Percentiles rank a stretch among this genome's conserved stretches.
These are phyloP conservation scores for Ostrea edulis DNA, from an alignment of 1,140 invertebrate genomes.

Conservation along the genomic window DNA sequence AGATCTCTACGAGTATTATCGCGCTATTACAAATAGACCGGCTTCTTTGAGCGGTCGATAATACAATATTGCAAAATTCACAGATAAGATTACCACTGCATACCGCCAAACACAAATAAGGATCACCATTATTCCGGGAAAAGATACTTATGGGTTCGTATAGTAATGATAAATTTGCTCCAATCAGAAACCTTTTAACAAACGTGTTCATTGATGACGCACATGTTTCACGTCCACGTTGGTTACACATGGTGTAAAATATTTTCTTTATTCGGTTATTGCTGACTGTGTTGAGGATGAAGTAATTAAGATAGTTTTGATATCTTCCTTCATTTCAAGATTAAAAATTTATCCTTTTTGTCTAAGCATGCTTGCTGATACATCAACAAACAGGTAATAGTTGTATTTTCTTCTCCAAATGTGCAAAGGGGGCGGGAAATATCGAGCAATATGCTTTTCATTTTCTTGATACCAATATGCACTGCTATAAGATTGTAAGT, in stretches of 20 bases:
- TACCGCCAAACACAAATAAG: too few species aligned
- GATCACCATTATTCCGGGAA: neutral
- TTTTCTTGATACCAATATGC: neutral
- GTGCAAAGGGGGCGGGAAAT: slow-evolving; percentile 3
- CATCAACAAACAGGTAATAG: slow-evolving; percentile 21
- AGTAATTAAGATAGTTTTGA: neutral
- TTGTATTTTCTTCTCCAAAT: neutral
- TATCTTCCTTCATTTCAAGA: neutral
- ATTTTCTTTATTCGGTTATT: neutral
- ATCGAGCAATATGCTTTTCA: neutral
- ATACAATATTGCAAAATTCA: too few species aligned
- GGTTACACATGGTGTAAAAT: slow-evolving; percentile 40
- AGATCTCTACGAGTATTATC: too few species aligned
- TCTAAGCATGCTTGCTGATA: slow-evolving; percentile 18
- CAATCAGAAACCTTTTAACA: slow-evolving; percentile 20
- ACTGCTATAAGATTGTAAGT: neutral
- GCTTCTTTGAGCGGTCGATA: too few species aligned
- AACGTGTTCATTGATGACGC: slow-evolving; percentile 20
- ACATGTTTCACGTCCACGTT: slow-evolving; percentile 40
- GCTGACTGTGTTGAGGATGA: neutral
- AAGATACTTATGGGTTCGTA: neutral
- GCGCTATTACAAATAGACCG: too few species aligned
- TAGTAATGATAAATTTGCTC: neutral
- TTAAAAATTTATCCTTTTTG: neutral
- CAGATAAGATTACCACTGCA: too few species aligned